Evolutionary conservation across 2,888 invertebrate species (phyloP).

Genomic region (Agelastica alni): DNA sequence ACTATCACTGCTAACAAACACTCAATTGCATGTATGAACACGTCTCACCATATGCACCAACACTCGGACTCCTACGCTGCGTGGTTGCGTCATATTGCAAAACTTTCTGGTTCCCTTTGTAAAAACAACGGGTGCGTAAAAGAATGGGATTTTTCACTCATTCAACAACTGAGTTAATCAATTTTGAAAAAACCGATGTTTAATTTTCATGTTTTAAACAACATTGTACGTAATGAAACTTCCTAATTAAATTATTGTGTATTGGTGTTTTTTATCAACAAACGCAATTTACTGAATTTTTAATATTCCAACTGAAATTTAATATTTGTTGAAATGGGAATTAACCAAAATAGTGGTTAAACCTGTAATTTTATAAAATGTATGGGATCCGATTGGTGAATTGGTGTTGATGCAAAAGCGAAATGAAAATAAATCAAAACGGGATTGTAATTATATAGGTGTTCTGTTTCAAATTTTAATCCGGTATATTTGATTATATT

Average conservation of each 20-base stretch:
- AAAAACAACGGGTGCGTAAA: too few relatives aligned
- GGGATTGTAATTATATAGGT: conserved; percentile 10
- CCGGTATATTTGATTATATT: neutral
- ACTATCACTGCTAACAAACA: too few relatives aligned
- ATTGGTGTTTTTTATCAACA: too few relatives aligned
- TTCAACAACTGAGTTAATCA: too few relatives aligned
- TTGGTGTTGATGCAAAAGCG: conserved; percentile 6
- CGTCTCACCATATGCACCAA: too few relatives aligned
- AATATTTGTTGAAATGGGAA: conserved; percentile 2
- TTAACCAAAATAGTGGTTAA: neutral
- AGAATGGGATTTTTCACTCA: too few relatives aligned
- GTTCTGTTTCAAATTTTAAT: conserved; percentile 10
- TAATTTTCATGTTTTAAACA: neutral
- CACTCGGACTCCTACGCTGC: too few relatives aligned
- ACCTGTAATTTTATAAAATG: conserved; percentile 4
- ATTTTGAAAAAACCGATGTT: neutral
- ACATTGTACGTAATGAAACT: neutral
- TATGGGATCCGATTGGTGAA: conserved; percentile 10
- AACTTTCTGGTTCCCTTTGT: too few relatives aligned
- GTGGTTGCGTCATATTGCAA: too few relatives aligned
- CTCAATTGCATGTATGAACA: too few relatives aligned
- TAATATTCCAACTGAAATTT: conserved; percentile 6
- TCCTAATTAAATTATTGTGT: too few relatives aligned
- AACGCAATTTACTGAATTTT: conserved; percentile 7
- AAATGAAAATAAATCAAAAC: conserved; percentile 15